Evolutionary conservation across 2,797 vertebrate genomes (phyloP).

Genomic region (Macroramphosus scolopax): DNA sequence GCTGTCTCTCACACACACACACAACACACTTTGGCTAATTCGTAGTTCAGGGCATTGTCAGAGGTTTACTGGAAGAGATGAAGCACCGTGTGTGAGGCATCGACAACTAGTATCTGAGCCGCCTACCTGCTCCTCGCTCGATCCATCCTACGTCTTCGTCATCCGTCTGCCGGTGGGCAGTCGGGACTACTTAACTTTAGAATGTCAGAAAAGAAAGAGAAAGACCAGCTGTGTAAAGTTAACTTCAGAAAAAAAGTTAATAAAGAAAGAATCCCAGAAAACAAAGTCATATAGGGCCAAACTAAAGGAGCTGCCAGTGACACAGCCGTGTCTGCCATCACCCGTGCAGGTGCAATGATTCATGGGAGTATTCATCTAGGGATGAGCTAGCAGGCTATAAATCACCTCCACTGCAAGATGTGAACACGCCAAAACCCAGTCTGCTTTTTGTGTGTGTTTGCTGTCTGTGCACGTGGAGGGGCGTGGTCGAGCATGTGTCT

Average conservation of each 20-base stretch:
- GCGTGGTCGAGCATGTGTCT: slow-evolving; percentile 28
- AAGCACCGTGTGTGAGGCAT: too few species aligned
- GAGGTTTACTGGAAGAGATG: too few species aligned
- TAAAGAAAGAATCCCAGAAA: slow-evolving; percentile 5
- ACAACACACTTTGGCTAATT: too few species aligned
- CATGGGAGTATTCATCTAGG: slow-evolving; percentile 69
- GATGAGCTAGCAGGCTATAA: slow-evolving; percentile 64
- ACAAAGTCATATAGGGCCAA: slow-evolving; percentile 41
- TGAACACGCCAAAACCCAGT: slow-evolving; percentile 35
- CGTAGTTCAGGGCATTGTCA: too few species aligned
- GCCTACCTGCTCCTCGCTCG: not conserved
- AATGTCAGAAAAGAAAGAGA: too few species aligned
- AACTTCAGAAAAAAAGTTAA: too few species aligned
- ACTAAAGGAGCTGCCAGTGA: slow-evolving; percentile 40
- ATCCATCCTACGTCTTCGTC: too few species aligned
- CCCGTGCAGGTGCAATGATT: slow-evolving; percentile 72
- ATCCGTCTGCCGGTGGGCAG: too few species aligned
- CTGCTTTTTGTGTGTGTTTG: slow-evolving; percentile 14
- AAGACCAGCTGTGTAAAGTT: too few species aligned
- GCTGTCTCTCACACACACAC: too few species aligned
- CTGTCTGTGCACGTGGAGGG: slow-evolving; percentile 11
- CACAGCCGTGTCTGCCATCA: slow-evolving; percentile 53
- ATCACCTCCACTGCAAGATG: slow-evolving; percentile 64
- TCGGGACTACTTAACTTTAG: too few species aligned
- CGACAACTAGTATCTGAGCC: not conserved